A percentile compares a stretch with the other conserved stretches of the same genome.
These are phyloP conservation scores for Trachurus trachurus DNA, from an alignment of 2,797 vertebrate genomes.

Conservation along the genomic window DNA sequence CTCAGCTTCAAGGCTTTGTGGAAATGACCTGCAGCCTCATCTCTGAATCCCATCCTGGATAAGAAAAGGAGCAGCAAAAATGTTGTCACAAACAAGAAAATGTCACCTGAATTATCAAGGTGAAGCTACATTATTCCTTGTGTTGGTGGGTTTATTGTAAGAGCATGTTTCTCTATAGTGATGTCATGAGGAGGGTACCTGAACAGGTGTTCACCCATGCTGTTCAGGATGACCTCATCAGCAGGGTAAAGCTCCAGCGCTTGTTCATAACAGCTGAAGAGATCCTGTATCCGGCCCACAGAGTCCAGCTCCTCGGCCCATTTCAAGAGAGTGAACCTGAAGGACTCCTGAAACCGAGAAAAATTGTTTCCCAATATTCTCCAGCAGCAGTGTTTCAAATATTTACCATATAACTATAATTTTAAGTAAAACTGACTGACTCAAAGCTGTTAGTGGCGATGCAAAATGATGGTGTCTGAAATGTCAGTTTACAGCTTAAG, in stretches of 20 bases:
- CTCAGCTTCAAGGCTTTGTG: slow-evolving; percentile 96
- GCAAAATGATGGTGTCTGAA: background rate
- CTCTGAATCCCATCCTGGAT: slow-evolving; percentile 95
- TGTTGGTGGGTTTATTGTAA: background rate
- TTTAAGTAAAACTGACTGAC: background rate
- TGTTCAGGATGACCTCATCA: slow-evolving; percentile 97
- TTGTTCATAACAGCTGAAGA: slow-evolving; percentile 96
- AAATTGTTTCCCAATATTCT: background rate
- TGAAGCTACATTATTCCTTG: background rate
- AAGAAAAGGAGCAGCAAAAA: slow-evolving; percentile 8
- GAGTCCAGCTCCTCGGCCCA: slow-evolving; percentile 96
- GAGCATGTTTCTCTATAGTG: background rate
- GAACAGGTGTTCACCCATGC: slow-evolving; percentile 98
- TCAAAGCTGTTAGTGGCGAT: background rate
- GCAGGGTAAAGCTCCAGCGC: slow-evolving; percentile 94
- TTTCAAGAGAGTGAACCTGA: slow-evolving; percentile 95
- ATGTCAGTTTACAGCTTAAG: background rate
- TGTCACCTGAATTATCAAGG: background rate
- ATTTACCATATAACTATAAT: too few species aligned
- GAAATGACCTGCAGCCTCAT: slow-evolving; percentile 98
- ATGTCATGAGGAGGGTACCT: slow-evolving; percentile 84
- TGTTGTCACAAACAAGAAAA: background rate
- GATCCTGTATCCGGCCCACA: slow-evolving; percentile 92
- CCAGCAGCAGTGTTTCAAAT: background rate
- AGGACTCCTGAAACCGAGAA: slow-evolving; percentile 89